Base-by-base conservation (phyloP, 2,797 vertebrate genomes). In the Todus mexicanus region DNA sequence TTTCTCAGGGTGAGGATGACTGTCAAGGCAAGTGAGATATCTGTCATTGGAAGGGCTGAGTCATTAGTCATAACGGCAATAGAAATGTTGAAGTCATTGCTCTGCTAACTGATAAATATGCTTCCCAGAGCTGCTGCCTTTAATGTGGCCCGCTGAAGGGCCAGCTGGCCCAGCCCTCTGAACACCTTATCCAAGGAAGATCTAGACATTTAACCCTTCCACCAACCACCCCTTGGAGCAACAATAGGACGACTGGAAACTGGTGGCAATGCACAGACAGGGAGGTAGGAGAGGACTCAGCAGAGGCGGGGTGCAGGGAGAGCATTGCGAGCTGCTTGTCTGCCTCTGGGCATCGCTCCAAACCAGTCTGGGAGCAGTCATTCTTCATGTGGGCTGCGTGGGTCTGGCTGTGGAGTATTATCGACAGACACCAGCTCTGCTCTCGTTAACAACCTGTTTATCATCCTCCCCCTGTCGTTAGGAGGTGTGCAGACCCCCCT, bases 361-460 rank as follows among this genome's bases (percentile, higher is more conserved):
- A 43, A 16, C 23, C 40, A 47, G 45, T n/a, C 29, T 0, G 0
- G 43, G 56, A 86, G 42, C 48, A 51, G 59, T 38, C 22, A 12
- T 78, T 59, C 65, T 80, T 73, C 47, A 14, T 10, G 54, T 33
- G 42, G n/a, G 35, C 66, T 87, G 56, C 15, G 7, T 79, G 56
- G 54, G 57, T 7, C 38, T 84, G 2, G 4, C 69, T 82, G 35
- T 10, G 40, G 82, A 92, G 57, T 14, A 70, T 70, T 89, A 91
- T 81, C 1, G 7, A 92, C 65, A 37, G 77, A 65, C 64, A 94
- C 61, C 66, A 70, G 81, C 81, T 92, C 81, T 84, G 42, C 40
- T 53, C 61, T 93, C 72, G 25, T 93, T 83, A 87, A 66, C 74
- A 85, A 18, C 29, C 57, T 22, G 51, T 89, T 92, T 85, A 95